Evolutionary conservation across 2,797 vertebrate genomes (phyloP), one percentile per base, ranked within the genome.

Genomic region (Lithobates pipiens): DNA sequence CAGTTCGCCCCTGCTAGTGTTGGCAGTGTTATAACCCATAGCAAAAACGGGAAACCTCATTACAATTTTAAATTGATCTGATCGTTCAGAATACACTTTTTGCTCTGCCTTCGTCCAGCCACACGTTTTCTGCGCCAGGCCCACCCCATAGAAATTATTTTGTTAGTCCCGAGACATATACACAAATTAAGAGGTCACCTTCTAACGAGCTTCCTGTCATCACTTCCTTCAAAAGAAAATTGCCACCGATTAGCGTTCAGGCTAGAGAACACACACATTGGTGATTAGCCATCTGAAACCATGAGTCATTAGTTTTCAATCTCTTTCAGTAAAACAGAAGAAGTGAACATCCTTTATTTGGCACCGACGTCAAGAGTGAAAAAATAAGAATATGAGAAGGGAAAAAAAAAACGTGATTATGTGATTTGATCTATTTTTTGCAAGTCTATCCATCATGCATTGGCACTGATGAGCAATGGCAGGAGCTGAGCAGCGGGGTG

Each of bases 151-250:
- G 69, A 68, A 80, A 75, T 54, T 34, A 71, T 68, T 69, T 18
- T 54, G 25, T 75, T 75, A 80, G 23, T 42, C 29, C 9, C 36
- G 61, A 80, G 57, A 85, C 77, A 27, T 15, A 74, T 27, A 27
- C 77, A 69, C 46, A n/a, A 79, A 85, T 85, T 80, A 85, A 80
- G 71, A 27, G 71, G 29, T 11, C 50, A 70, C 39, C 77, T 46
- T 74, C 46, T 85, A 85, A 85, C 83, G 34, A 80, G 83, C 77
- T 85, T 85, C 77, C 84, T 80, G 84, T 67, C 70, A 80, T 80
- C 27, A 29, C 61, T 80, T 85, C 77, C 77, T 80, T 85, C 72
- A 34, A 67, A 75, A 34, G 84, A 73, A 75, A 80, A 80, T 85
- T 74, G 70, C 61, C 57, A 21, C 61, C 74, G 61, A 80, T 80